Evolutionary conservation across 2,888 invertebrate species (phyloP).

Genomic region (Lasioglossum morio): DNA sequence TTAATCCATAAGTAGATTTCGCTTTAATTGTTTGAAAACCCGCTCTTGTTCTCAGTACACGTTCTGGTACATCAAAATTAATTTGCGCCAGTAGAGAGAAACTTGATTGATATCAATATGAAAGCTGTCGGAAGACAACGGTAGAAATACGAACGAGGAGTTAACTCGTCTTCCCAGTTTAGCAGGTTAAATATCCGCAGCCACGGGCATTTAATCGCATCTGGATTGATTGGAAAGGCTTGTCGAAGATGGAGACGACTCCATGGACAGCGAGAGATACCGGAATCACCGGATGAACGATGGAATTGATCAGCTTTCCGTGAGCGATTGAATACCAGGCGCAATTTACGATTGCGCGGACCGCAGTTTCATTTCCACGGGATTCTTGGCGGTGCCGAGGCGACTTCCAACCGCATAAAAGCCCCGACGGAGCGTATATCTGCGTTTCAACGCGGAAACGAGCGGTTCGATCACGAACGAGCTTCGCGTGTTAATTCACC

Average conservation of each 20-base stretch:
- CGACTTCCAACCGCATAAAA: not conserved
- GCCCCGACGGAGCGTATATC: not conserved
- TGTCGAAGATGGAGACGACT: slow-evolving; percentile 1
- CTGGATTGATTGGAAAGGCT: slow-evolving; percentile 3
- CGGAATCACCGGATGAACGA: not conserved
- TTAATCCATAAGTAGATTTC: too few relatives aligned
- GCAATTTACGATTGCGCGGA: slow-evolving; percentile 24
- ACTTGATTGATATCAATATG: too few relatives aligned
- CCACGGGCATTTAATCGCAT: not conserved
- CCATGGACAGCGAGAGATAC: not conserved
- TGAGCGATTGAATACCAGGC: slow-evolving; percentile 18
- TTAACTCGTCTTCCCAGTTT: not conserved
- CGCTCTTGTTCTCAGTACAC: too few relatives aligned
- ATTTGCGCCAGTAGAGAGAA: too few relatives aligned
- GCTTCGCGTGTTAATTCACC: slow-evolving; percentile 12
- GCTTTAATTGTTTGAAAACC: too few relatives aligned
- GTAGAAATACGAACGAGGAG: not conserved
- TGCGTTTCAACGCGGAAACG: not conserved
- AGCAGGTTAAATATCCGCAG: not conserved
- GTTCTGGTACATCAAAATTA: too few relatives aligned
- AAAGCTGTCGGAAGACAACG: not conserved
- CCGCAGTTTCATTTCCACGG: slow-evolving; percentile 23
- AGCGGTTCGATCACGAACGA: slow-evolving; percentile 14
- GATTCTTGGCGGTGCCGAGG: slow-evolving; percentile 27
- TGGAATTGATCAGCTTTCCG: not conserved